Base-by-base conservation (phyloP, 2,113 vertebrate species). In the Pedionomus torquatus region DNA sequence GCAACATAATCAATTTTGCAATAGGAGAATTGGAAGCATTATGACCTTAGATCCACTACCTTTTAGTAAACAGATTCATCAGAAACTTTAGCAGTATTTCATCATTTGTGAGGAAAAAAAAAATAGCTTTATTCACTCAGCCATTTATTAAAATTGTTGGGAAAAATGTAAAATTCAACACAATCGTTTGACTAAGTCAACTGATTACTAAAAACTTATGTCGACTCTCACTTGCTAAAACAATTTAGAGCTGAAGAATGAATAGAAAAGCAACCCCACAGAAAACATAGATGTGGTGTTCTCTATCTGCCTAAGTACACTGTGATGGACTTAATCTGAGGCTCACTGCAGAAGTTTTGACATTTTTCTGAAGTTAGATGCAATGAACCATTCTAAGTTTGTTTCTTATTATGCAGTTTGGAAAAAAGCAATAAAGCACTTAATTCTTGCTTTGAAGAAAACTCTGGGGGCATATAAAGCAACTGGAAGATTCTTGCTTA, bases 351-450 rank as follows among this genome's bases (percentile, higher is more conserved):
- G 65, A 91, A 72, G 35, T 80, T 68, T 71, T 93, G 69, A 75
- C 6, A 13, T 37, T 96, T 91, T 93, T 94, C 58, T 93, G 30
- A 94, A 96, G 80, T 90, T 70, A 95, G 96, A 94, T 91, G 76
- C 81, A 84, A n/a, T 87, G 68, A 95, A 80, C n/a, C 18, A 35
- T 91, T 95, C 39, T 60, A 69, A 79, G n/a, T 83, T 83, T 93
- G 20, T 95, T 94, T 93, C 75, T 83, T 89, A 90, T 92, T 95
- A 90, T 77, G 24, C 23, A 70, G 43, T 68, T 97, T 80, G 37
- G 68, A 95, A 95, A 87, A 93, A 60, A 68, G 4, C 64, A 76
- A 75, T 25, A 52, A 95, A 94, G 19, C 52, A 94, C 52, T 93
- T 95, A 76, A 44, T 75, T 95, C 61, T 61, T 55, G 24, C 39